Evolutionary conservation across 2,888 invertebrate genomes (phyloP).

Genomic region (Acrocyrtus sp.): DNA sequence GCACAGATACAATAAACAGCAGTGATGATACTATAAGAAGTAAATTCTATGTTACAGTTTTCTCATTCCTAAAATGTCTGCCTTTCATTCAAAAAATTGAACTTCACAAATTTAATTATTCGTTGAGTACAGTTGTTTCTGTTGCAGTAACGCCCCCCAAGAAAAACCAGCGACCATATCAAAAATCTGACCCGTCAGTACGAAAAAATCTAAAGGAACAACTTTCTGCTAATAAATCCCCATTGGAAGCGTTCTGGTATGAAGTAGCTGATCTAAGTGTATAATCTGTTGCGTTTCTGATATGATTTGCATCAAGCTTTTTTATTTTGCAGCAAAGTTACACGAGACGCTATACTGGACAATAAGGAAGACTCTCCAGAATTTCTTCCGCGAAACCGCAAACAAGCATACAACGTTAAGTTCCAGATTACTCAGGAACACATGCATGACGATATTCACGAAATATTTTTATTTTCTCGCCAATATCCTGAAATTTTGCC

Average conservation of each 20-base stretch:
- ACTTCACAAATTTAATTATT: no score
- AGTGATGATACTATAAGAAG: no score
- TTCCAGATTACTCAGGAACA: not conserved
- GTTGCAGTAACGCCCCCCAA: no score
- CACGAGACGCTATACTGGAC: not conserved
- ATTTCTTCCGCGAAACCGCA: not conserved
- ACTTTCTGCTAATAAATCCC: not conserved
- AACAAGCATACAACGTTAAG: not conserved
- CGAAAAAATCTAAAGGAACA: not conserved
- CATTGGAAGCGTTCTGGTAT: not conserved
- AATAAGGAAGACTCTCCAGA: not conserved
- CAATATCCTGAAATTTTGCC: not conserved
- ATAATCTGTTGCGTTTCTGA: not conserved
- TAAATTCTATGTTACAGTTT: no score
- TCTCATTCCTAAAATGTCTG: no score
- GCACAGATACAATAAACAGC: no score
- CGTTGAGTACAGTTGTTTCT: no score
- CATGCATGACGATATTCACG: conserved; percentile 1
- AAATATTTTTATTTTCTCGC: not conserved
- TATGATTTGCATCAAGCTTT: not conserved
- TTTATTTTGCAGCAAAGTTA: not conserved
- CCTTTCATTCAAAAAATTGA: no score
- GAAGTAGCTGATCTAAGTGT: not conserved
- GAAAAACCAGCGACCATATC: no score
- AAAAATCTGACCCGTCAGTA: not conserved